These are phyloP conservation scores for Andrena trimmerana DNA, from an alignment of 2,888 invertebrate genomes.

Conservation along the genomic window DNA sequence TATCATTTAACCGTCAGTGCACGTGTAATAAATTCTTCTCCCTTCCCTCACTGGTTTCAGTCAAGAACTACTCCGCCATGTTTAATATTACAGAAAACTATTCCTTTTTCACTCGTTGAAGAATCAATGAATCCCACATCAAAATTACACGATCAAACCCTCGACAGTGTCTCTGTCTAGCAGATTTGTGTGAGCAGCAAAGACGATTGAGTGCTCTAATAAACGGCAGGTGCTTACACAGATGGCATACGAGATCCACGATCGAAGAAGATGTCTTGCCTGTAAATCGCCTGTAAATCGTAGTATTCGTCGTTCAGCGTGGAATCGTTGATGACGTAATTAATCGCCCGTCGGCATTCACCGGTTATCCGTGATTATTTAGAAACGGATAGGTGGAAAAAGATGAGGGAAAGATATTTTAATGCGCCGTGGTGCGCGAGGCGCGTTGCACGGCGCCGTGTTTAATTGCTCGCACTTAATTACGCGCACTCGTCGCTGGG, in stretches of 20 bases:
- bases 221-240: slow-evolving; percentile 35
- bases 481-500: slow-evolving; percentile 27
- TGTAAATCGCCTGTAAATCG: slow-evolving; percentile 27
- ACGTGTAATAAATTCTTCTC: too few relatives aligned
- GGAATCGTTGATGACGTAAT: slow-evolving; percentile 61
- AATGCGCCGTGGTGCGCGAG: slow-evolving; percentile 52
- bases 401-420: slow-evolving; percentile 54
- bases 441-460: slow-evolving; percentile 24
- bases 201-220: slow-evolving; percentile 29
- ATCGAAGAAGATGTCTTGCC: not conserved
- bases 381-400: not conserved
- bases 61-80: too few relatives aligned
- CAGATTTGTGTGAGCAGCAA: not conserved
- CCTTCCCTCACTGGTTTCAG: too few relatives aligned
- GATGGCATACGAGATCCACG: slow-evolving; percentile 27
- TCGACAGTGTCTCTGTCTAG: slow-evolving; percentile 13
- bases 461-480: slow-evolving; percentile 65
- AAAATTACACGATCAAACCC: not conserved
- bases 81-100: too few relatives aligned
- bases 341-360: slow-evolving; percentile 51
- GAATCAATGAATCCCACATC: slow-evolving; percentile 1
- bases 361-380: slow-evolving; percentile 32
- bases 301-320: slow-evolving; percentile 14
- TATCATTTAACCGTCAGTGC: too few relatives aligned
- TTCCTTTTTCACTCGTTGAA: not conserved